Conservation (phyloP, 2,113 vertebrate genomes). For the Typhlomys cinereus region DNA sequence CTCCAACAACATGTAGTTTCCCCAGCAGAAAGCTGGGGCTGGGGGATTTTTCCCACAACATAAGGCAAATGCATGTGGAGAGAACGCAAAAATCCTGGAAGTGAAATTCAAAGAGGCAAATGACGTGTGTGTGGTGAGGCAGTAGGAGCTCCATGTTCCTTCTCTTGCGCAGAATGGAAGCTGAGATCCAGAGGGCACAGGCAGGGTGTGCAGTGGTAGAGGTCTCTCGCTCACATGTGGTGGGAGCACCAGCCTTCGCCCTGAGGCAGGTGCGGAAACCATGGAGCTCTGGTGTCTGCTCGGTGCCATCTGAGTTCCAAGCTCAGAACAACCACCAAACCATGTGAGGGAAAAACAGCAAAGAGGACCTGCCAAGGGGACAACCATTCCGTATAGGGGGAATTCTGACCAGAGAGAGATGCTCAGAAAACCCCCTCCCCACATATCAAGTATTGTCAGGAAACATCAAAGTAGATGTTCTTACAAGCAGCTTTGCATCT, state of each 20-base stretch:
- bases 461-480: conserved; percentile 81
- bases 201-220: background rate
- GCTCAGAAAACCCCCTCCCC: conserved; percentile 70
- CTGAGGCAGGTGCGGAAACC: accelerated
- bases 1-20: conserved; percentile 55
- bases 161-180: background rate
- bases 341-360: background rate
- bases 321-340: background rate
- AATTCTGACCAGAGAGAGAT: conserved; percentile 58
- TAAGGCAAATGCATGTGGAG: conserved; percentile 77
- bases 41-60: conserved; percentile 39
- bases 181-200: background rate
- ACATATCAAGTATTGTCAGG: conserved; percentile 88
- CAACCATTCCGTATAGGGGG: background rate
- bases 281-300: background rate
- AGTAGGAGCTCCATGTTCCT: background rate
- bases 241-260: background rate
- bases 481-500: conserved; percentile 82
- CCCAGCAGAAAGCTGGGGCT: conserved; percentile 72
- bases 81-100: conserved; percentile 44
- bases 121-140: background rate
- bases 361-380: background rate
- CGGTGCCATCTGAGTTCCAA: background rate
- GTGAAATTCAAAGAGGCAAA: conserved; percentile 59
- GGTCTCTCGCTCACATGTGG: background rate